Base-by-base conservation (phyloP, 2,888 invertebrate species). In the Harpalus rubripes region DNA sequence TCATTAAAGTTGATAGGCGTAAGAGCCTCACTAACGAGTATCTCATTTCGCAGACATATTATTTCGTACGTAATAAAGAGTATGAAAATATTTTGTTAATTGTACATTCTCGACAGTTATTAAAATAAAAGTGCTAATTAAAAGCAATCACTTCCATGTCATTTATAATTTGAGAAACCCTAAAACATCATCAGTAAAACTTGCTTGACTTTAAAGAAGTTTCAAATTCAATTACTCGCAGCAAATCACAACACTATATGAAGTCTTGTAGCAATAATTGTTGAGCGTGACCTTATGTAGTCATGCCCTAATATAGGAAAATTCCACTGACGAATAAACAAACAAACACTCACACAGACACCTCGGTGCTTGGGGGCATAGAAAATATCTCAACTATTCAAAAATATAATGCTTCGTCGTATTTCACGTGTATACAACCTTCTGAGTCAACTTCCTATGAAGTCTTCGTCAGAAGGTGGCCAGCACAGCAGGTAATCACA, bases 271-370 rank as follows among this genome's bases (percentile, higher is more conserved):
- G 52, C 18, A 26, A 59, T 59, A 79, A 79, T 79, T 79, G 79
- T 79, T 22, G 10, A 58, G 22, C 15, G 56, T 78, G 58, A 79
- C 79, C 79, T 78, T 79, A 79, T 15, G 26, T 32, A 68, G 79
- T 61, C 79, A 39, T 79, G 79, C 79, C 79, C 79, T 79, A 79
- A 59, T 59, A 79, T 59, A 79, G 32, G 79, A 79, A 79, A 78
- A 22, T 78, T 78, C 78, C 78, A 78, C 8, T 58, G 15, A 22
- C 7, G 32, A 78, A 58, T 39, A 52, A 58, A 78, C 10, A 78
- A 78, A 74, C 39, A 74, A 39, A 78, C 68, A 39, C 1, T 12
- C 68, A 68, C 39, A 39, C 68, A 68, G 39, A 68, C 68, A 39
- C 39, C 32, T 39, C 39, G 32, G 39, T 15, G 68, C 68, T n/a